Percentiles rank a stretch among this genome's conserved stretches.
Conservation (phyloP, 2,888 invertebrate species). For the Nysson spinosus region DNA sequence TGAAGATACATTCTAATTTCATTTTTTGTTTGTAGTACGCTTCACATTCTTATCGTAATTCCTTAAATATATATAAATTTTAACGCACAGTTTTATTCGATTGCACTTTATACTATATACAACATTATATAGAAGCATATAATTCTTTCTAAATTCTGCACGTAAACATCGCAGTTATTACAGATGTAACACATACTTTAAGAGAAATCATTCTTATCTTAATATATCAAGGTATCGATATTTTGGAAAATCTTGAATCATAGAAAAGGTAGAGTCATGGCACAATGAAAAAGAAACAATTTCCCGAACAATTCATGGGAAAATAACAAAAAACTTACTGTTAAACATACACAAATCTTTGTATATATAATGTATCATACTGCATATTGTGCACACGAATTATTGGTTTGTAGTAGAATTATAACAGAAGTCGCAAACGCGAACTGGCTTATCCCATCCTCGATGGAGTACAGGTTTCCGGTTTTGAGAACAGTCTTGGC, state of each 20-base stretch:
- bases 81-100: not conserved
- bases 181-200: no score
- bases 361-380: not conserved
- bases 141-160: no score
- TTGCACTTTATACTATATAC: not conserved
- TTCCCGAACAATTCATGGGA: constrained; percentile 9
- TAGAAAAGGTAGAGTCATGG: constrained; percentile 28
- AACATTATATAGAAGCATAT: not conserved
- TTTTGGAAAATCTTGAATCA: not conserved
- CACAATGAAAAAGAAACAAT: constrained; percentile 28
- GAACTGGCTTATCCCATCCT: constrained; percentile 85
- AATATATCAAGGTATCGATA: not conserved
- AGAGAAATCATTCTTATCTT: not conserved
- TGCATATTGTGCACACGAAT: constrained; percentile 10
- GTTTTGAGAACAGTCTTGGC: constrained; percentile 84
- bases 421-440: constrained; percentile 88
- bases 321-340: no score
- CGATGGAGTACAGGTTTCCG: constrained; percentile 85
- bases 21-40: not conserved
- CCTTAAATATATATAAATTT: not conserved
- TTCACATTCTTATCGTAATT: not conserved
- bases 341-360: no score
- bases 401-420: constrained; percentile 1
- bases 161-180: no score
- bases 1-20: constrained; percentile 5